Conservation (phyloP, 1,140 invertebrate species). For the Drosophila kurseongensis region DNA sequence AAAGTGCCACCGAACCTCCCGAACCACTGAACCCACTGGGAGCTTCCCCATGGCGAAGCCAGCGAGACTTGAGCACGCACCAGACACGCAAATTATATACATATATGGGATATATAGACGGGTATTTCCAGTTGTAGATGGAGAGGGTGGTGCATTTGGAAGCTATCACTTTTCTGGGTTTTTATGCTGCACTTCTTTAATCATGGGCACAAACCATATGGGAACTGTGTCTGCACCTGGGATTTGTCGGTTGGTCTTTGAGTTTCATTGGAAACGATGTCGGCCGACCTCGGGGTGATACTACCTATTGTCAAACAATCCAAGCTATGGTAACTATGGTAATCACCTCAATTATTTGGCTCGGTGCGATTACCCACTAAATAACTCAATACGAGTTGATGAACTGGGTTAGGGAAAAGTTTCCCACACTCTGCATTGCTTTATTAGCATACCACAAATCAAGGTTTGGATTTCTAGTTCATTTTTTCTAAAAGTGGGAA, state of each 20-base stretch:
- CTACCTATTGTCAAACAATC: slow-evolving; percentile 24
- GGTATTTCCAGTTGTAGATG: slow-evolving; percentile 8
- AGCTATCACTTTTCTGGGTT: slow-evolving; percentile 58
- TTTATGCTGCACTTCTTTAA: slow-evolving; percentile 28
- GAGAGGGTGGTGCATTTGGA: slow-evolving; percentile 20
- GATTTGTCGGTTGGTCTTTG: neutral
- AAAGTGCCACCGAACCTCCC: slow-evolving; percentile 62
- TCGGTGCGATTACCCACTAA: slow-evolving; percentile 30
- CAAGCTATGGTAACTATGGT: slow-evolving; percentile 46
- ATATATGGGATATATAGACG: slow-evolving; percentile 5
- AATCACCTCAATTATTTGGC: slow-evolving; percentile 46
- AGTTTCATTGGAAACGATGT: slow-evolving; percentile 7
- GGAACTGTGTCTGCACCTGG: slow-evolving; percentile 37
- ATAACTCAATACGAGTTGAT: slow-evolving; percentile 48
- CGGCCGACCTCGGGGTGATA: slow-evolving; percentile 12
- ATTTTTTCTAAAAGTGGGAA: neutral
- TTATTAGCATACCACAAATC: neutral
- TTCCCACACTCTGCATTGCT: slow-evolving; percentile 19
- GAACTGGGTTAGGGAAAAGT: slow-evolving; percentile 44
- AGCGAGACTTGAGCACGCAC: slow-evolving; percentile 53
- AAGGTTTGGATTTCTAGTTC: neutral
- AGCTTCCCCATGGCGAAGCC: slow-evolving; percentile 14
- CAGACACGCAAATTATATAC: slow-evolving; percentile 41
- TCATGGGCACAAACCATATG: slow-evolving; percentile 38
- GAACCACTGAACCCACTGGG: slow-evolving; percentile 23